phyloP scores from a whole-genome alignment of 2,797 vertebrate species.

The Danio aesculapii region DNA sequence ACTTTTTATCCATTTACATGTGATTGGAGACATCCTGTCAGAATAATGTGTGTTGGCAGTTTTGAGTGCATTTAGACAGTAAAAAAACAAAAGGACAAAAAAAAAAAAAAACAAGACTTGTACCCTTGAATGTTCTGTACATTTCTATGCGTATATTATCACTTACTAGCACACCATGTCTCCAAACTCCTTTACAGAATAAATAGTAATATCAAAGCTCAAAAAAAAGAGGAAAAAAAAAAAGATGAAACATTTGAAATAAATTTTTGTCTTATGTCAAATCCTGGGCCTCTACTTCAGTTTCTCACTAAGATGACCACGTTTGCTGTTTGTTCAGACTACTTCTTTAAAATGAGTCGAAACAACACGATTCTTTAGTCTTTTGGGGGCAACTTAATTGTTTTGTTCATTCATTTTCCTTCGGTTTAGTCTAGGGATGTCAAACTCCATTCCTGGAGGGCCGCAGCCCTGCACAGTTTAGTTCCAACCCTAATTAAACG shows the following conservation, averaged over 20 bases:
- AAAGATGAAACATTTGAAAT: conserved; percentile 58
- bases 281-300: conserved; percentile 43
- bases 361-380: no score
- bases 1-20: conserved; percentile 80
- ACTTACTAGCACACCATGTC: conserved; percentile 83
- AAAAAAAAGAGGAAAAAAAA: conserved; percentile 38
- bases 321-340: no score
- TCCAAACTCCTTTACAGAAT: conserved; percentile 83
- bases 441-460: no score
- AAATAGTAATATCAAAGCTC: conserved; percentile 72
- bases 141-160: conserved; percentile 81
- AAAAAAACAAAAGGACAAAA: conserved; percentile 55
- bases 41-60: conserved; percentile 76
- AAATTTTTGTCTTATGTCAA: conserved; percentile 64
- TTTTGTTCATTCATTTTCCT: no score
- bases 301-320: neutral
- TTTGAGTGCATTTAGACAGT: conserved; percentile 69
- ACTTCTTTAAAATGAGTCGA: no score
- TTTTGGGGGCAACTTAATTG: no score
- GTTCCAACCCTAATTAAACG: no score
- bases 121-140: conserved; percentile 81
- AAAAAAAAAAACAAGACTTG: conserved; percentile 55
- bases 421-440: no score
- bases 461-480: no score
- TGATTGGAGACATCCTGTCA: conserved; percentile 68